Evolutionary conservation across 2,113 vertebrate genomes (phyloP).

Genomic region (Micronycteris hirsuta): DNA sequence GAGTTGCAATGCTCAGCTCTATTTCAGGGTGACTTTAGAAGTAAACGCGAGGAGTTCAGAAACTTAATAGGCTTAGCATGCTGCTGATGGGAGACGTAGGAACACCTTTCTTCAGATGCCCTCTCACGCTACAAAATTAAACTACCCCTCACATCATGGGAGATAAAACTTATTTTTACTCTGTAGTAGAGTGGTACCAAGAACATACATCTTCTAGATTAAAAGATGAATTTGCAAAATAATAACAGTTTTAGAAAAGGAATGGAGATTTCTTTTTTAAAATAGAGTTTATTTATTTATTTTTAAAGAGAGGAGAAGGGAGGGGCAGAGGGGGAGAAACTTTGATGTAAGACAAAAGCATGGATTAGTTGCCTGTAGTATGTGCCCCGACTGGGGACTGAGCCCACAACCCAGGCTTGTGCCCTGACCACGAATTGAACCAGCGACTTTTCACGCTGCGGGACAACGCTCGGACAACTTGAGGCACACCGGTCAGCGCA

Average conservation of each 20-base stretch:
- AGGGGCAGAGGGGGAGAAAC: no score
- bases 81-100: not conserved
- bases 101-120: not conserved
- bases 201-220: not conserved
- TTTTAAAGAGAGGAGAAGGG: no score
- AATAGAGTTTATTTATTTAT: no score
- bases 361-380: no score
- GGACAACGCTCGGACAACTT: no score
- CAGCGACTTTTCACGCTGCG: no score
- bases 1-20: not conserved
- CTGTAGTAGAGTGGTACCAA: not conserved
- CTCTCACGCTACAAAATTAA: not conserved
- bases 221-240: not conserved
- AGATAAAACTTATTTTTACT: not conserved
- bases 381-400: no score
- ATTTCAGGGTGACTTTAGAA: not conserved
- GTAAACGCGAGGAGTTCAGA: not conserved
- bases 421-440: no score
- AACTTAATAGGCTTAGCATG: not conserved
- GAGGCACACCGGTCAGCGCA: no score
- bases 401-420: no score
- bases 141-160: rapidly evolving
- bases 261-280: not conserved
- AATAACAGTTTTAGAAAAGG: not conserved
- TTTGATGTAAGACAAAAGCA: no score